phyloP scores from a whole-genome alignment of 2,888 invertebrate genomes.

The Thumatha senex region DNA sequence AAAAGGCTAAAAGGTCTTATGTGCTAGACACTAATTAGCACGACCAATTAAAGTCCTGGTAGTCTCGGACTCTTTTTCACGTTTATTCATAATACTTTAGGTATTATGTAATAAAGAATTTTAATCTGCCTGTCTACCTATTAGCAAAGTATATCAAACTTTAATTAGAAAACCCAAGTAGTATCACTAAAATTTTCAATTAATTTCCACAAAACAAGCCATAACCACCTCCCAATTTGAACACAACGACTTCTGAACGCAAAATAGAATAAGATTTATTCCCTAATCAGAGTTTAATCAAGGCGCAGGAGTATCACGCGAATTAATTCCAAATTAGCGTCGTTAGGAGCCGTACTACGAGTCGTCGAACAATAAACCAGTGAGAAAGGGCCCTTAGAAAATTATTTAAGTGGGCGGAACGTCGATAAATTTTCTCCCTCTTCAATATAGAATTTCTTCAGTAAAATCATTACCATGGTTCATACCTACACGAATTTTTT shows the following conservation, averaged over 20 bases:
- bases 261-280: slow-evolving; percentile 61
- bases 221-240: slow-evolving; percentile 14
- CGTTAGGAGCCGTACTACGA: slow-evolving; percentile 53
- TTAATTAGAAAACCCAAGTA: not conserved
- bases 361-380: slow-evolving; percentile 66
- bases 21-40: too few species aligned
- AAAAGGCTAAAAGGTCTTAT: too few species aligned
- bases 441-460: slow-evolving; percentile 35
- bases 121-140: too few species aligned
- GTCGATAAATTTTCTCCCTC: slow-evolving; percentile 51
- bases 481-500: too few species aligned
- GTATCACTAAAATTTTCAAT: slow-evolving; percentile 12
- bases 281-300: slow-evolving; percentile 76
- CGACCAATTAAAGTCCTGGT: too few species aligned
- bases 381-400: slow-evolving; percentile 56
- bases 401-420: slow-evolving; percentile 55
- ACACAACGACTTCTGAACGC: slow-evolving; percentile 33
- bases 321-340: slow-evolving; percentile 76
- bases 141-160: not conserved
- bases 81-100: too few species aligned
- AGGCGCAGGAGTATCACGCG: slow-evolving; percentile 57
- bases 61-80: too few species aligned
- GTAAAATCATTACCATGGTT: slow-evolving; percentile 15
- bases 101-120: too few species aligned
- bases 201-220: slow-evolving; percentile 7